These are phyloP conservation scores for Fabriciana adippe DNA, from an alignment of 2,888 invertebrate genomes.

Conservation along the genomic window DNA sequence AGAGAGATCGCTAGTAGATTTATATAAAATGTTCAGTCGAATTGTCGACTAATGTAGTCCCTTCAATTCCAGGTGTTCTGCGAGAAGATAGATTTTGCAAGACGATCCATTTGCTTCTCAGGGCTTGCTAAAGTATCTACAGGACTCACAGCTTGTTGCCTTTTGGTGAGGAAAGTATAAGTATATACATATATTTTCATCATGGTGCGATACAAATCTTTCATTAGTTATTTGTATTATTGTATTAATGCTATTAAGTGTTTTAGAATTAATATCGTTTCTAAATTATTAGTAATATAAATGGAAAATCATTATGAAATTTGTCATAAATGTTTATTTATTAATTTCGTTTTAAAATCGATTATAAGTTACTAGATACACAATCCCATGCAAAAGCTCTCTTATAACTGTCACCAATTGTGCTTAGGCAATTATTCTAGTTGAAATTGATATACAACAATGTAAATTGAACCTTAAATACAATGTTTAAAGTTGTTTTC, in stretches of 20 bases:
- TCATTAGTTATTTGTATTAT: not conserved
- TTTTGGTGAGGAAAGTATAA: slow-evolving; percentile 81
- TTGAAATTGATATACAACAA: no score
- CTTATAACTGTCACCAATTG: no score
- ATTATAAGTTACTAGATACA: no score
- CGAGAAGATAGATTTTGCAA: slow-evolving; percentile 91
- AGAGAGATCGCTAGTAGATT: no score
- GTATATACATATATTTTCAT: slow-evolving; percentile 3
- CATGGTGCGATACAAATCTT: slow-evolving; percentile 12
- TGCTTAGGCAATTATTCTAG: no score
- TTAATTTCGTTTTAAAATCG: no score
- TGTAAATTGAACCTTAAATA: no score
- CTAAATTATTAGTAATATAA: not conserved
- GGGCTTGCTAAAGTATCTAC: slow-evolving; percentile 90
- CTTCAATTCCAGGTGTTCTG: slow-evolving; percentile 86
- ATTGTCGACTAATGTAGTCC: no score
- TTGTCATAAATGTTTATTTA: no score
- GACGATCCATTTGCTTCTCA: slow-evolving; percentile 89
- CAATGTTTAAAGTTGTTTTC: no score
- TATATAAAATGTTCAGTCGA: not conserved
- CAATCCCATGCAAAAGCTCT: no score
- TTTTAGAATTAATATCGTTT: not conserved
- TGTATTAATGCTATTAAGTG: not conserved
- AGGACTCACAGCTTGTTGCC: slow-evolving; percentile 90
- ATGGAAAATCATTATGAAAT: no score